phyloP scores from a whole-genome alignment of 2,113 vertebrate genomes.

The Lagopus leucura region DNA sequence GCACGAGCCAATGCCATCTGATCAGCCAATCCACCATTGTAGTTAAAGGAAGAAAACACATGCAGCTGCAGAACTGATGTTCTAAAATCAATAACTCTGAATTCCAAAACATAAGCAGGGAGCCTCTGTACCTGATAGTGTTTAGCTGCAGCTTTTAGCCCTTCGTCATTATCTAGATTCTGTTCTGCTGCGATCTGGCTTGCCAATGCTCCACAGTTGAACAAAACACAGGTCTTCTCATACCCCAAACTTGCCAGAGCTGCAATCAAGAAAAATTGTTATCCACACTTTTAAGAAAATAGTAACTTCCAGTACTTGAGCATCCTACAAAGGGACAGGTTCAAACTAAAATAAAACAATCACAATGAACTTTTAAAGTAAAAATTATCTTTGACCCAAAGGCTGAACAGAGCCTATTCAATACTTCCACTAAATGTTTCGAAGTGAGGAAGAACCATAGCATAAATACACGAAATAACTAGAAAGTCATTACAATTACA shows the following conservation, averaged over 20 bases:
- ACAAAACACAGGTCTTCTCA: conserved; percentile 97
- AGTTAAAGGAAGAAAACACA: not conserved
- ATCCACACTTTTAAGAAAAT: not conserved
- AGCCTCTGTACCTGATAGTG: conserved; percentile 89
- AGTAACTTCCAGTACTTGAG: not conserved
- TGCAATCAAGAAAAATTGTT: conserved; percentile 68
- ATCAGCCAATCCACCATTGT: not conserved
- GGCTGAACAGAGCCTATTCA: not conserved
- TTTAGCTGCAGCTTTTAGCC: conserved; percentile 92
- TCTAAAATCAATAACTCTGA: not conserved
- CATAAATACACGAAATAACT: not conserved
- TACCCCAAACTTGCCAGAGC: conserved; percentile 95
- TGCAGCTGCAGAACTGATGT: not conserved
- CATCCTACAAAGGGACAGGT: not conserved
- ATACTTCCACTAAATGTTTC: not conserved
- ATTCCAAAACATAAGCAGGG: not conserved
- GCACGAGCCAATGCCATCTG: not conserved
- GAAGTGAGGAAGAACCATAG: not conserved
- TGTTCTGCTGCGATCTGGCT: conserved; percentile 98
- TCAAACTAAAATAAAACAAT: not conserved
- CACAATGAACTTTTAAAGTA: not conserved
- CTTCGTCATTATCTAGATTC: conserved; percentile 96
- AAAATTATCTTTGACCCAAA: not conserved
- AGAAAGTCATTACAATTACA: not conserved
- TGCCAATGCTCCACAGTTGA: conserved; percentile 94